phyloP scores from a whole-genome alignment of 2,113 vertebrate species.

The Uropsilus gracilis region DNA sequence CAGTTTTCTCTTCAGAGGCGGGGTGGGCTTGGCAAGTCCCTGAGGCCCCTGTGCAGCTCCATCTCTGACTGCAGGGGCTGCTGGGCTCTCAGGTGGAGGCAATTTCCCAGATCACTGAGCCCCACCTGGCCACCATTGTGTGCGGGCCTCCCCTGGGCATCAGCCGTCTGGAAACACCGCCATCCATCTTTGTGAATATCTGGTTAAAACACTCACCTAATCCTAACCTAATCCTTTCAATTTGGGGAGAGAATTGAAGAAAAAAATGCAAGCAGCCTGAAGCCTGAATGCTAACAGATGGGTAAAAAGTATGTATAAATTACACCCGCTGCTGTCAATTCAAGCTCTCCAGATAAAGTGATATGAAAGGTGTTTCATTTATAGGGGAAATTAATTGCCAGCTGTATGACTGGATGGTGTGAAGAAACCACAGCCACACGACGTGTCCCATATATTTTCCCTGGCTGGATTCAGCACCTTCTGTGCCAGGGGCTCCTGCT shows the following conservation, averaged over 20 bases:
- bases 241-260: constrained; percentile 83
- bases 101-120: constrained; percentile 81
- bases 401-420: constrained; percentile 78
- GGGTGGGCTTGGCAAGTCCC: constrained; percentile 10
- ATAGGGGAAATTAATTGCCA: constrained; percentile 84
- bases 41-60: constrained; percentile 7
- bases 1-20: constrained; percentile 68
- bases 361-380: constrained; percentile 86
- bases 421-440: constrained; percentile 81
- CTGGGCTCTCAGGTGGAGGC: constrained; percentile 69
- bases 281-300: constrained; percentile 82
- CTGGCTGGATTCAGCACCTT: constrained; percentile 56
- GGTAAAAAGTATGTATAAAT: constrained; percentile 82
- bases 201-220: constrained; percentile 84
- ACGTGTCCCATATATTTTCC: constrained; percentile 68
- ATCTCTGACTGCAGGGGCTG: constrained; percentile 5
- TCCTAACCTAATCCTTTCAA: constrained; percentile 84
- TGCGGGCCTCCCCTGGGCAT: constrained; percentile 62
- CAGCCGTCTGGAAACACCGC: constrained; percentile 78
- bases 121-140: constrained; percentile 56
- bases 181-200: constrained; percentile 85
- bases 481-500: constrained; percentile 48
- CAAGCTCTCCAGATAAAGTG: constrained; percentile 83
- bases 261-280: constrained; percentile 51
- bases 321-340: constrained; percentile 80